phyloP scores from a whole-genome alignment of 2,113 vertebrate species.

The Accipiter virgatus region DNA sequence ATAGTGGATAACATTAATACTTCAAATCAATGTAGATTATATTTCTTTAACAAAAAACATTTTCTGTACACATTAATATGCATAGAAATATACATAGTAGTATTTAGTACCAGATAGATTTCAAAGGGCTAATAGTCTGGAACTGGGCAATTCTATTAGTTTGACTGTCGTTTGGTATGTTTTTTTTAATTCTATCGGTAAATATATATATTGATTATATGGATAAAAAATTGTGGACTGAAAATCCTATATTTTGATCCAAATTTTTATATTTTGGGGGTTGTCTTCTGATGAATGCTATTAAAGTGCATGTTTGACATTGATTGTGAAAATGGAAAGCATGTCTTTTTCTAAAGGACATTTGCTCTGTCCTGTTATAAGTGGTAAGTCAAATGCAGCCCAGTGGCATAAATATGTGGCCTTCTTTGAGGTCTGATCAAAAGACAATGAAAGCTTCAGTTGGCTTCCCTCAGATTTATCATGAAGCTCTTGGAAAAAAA shows the following conservation, averaged over 20 bases:
- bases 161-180: background rate
- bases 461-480: background rate
- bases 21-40: background rate
- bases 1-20: background rate
- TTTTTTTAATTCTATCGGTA: background rate
- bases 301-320: background rate
- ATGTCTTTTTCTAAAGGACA: background rate
- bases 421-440: background rate
- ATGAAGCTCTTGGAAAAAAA: background rate
- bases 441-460: background rate
- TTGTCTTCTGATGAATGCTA: background rate
- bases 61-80: background rate
- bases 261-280: background rate
- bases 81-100: background rate
- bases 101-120: background rate
- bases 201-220: background rate
- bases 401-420: background rate
- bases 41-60: background rate
- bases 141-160: background rate
- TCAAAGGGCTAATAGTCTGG: background rate
- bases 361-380: background rate
- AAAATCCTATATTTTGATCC: background rate
- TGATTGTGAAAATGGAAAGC: background rate
- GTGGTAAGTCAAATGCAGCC: background rate
- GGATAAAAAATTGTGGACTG: background rate